These are phyloP conservation scores for Grus americana DNA, from an alignment of 2,113 vertebrate species.

Conservation along the genomic window DNA sequence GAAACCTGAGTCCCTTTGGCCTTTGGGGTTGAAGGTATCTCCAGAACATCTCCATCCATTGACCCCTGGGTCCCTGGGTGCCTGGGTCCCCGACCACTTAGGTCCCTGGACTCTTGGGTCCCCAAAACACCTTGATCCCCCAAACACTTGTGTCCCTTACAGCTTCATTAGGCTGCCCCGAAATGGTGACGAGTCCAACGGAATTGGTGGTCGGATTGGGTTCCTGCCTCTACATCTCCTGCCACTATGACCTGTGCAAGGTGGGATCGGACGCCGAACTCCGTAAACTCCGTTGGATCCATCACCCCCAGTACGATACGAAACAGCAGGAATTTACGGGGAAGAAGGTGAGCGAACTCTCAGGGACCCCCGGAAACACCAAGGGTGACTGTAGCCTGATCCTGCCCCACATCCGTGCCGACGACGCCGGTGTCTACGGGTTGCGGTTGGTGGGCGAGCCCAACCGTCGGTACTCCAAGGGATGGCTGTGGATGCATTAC, in stretches of 20 bases:
- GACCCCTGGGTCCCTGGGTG: too few species aligned
- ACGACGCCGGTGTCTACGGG: fast-evolving
- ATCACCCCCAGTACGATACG: fast-evolving
- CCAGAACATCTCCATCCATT: too few species aligned
- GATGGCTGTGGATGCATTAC: fast-evolving
- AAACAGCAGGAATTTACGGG: fast-evolving
- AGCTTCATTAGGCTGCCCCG: neutral
- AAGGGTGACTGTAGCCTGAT: neutral
- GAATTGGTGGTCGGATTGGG: neutral
- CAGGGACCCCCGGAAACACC: fast-evolving
- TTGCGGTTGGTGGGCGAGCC: neutral
- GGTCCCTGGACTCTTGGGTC: neutral
- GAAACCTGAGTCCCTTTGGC: too few species aligned
- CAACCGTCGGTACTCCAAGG: fast-evolving
- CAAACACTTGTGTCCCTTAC: fast-evolving
- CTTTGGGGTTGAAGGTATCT: too few species aligned
- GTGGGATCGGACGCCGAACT: neutral
- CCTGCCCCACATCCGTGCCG: neutral
- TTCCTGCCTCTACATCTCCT: neutral
- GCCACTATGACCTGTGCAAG: neutral
- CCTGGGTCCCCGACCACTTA: too few species aligned
- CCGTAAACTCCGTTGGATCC: neutral
- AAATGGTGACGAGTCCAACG: neutral
- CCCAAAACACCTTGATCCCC: neutral
- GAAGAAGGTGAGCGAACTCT: too few species aligned